Conservation (phyloP, 2,888 invertebrate species). For the Panorpa germanica region DNA sequence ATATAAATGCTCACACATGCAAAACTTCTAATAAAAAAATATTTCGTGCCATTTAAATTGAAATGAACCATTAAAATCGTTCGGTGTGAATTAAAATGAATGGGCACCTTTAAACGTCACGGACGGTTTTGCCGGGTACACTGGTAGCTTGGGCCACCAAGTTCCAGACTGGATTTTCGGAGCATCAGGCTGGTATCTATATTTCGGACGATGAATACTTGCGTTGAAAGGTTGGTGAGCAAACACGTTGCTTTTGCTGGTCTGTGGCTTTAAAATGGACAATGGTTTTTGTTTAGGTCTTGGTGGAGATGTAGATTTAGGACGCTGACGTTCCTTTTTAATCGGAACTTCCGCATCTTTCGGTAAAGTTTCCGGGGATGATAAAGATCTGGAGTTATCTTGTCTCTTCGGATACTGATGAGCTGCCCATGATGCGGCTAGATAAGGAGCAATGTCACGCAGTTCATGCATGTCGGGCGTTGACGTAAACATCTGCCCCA, state of each 20-base stretch:
- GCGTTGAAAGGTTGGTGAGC: conserved; percentile 55
- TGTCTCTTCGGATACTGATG: conserved; percentile 53
- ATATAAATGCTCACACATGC: conserved; percentile 13
- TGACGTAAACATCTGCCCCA: conserved; percentile 64
- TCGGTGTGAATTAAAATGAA: conserved; percentile 17
- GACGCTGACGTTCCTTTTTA: conserved; percentile 22
- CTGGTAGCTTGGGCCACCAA: conserved; percentile 24
- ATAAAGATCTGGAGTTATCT: conserved; percentile 46
- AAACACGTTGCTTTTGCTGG: conserved; percentile 26
- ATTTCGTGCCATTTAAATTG: conserved; percentile 5
- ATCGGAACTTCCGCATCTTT: conserved; percentile 19
- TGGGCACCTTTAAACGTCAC: conserved; percentile 52
- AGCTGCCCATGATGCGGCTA: conserved; percentile 63
- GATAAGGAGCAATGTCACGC: conserved; percentile 56
- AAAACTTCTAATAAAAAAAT: conserved; percentile 10
- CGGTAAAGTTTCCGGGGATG: conserved; percentile 25
- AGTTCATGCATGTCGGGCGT: conserved; percentile 61
- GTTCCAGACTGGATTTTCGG: conserved; percentile 15
- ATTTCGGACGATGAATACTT: conserved; percentile 51
- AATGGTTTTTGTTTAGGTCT: conserved; percentile 26
- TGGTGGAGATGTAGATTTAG: conserved; percentile 27
- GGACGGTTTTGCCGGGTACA: conserved; percentile 36
- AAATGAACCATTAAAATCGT: conserved; percentile 21
- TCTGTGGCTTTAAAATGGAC: conserved; percentile 23
- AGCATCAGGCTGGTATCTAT: conserved; percentile 47